Evolutionary conservation across 2,888 invertebrate species (phyloP), one percentile per base, ranked within the genome.

Genomic region (Microdon myrmicae): DNA sequence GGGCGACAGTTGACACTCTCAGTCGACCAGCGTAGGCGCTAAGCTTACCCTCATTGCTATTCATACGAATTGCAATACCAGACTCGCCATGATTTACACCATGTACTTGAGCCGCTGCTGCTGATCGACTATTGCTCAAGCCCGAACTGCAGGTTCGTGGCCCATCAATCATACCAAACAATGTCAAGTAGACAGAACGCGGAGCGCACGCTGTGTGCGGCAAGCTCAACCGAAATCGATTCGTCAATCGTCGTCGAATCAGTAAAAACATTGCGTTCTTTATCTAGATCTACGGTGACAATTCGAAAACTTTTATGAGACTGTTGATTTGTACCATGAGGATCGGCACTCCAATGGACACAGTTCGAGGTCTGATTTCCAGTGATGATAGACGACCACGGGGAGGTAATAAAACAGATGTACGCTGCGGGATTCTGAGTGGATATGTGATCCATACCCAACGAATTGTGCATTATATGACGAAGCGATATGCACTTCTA

Each of bases 331-430:
- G 49, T 49, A 55, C 48, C 38, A n/a, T n/a, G n/a, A n/a, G n/a
- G n/a, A n/a, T n/a, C n/a, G n/a, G n/a, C n/a, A n/a, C n/a, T n/a
- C n/a, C 14, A 32, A 14, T 5, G 35, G 19, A 22, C 41, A 31
- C 28, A 48, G 31, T 43, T 43, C 37, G 31, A 51, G 35, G 47
- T 19, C 26, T 51, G 64, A 64, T 64, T 56, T 37, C 28, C 64
- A 56, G 51, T 56, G 56, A 56, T 64, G 64, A 64, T 64, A 64
- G 64, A 64, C 37, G 56, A 35, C 41, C 51, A 43, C 43, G 26
- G 51, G 35, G 26, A 56, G 58, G 64, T 64, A 64, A 64, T 64
- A 64, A 64, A 56, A 64, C 64, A 64, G 56, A 56, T 64, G 64
- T 64, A 56, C 56, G 17, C 64, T 55, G 41, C 51, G 43, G 47